Conservation (phyloP, 2,113 vertebrate species). For the Tonatia bakeri region DNA sequence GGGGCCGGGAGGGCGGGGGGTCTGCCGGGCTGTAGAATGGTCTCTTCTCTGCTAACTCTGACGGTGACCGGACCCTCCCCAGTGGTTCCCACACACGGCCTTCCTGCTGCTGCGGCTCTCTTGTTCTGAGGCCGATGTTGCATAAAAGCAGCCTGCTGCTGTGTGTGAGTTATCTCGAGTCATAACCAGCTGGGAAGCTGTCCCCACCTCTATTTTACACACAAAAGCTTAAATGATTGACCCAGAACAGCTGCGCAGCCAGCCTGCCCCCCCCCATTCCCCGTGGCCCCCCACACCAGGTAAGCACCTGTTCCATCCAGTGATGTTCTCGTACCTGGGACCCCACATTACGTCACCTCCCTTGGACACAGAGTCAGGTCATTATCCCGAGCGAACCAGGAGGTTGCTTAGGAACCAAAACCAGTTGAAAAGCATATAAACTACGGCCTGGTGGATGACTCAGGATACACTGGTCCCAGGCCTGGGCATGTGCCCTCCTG, state of each 20-base stretch:
- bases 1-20: not conserved
- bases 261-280: not conserved
- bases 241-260: not conserved
- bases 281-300: not conserved
- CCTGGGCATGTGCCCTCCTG: not conserved
- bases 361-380: constrained; percentile 19
- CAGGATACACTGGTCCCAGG: constrained; percentile 18
- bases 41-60: not conserved
- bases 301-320: not conserved
- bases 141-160: not conserved
- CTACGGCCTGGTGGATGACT: constrained; percentile 14
- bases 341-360: not conserved
- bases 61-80: not conserved
- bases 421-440: not conserved
- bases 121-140: not conserved
- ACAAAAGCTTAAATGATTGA: not conserved
- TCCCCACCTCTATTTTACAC: not conserved
- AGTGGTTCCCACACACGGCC: rapidly evolving
- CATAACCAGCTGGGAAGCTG: not conserved
- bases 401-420: constrained; percentile 57
- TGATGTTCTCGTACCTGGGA: not conserved
- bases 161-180: not conserved
- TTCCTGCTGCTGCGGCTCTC: not conserved
- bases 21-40: not conserved
- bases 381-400: not conserved